Percentiles rank a stretch among this genome's conserved stretches.
phyloP scores from a whole-genome alignment of 1,140 invertebrate genomes.

The Eueides isabella region DNA sequence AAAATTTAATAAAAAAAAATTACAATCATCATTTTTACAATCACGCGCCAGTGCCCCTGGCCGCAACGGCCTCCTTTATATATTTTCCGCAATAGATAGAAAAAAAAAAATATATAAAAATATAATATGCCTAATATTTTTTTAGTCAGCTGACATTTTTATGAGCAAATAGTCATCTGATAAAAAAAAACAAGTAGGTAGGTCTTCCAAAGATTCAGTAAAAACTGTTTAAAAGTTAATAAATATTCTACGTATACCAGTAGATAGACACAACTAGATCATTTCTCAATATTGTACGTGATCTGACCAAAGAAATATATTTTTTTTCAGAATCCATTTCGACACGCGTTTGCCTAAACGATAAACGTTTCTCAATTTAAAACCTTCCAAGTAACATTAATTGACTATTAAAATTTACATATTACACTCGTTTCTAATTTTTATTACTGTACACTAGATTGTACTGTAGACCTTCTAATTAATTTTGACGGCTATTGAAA shows the following conservation, averaged over 20 bases:
- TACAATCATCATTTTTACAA: too few relatives aligned
- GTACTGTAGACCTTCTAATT: background rate
- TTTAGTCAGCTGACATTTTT: too few relatives aligned
- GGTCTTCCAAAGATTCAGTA: too few relatives aligned
- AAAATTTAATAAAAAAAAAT: too few relatives aligned
- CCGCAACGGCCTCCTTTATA: too few relatives aligned
- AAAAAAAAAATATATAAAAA: too few relatives aligned
- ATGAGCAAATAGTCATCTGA: too few relatives aligned
- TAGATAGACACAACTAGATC: background rate
- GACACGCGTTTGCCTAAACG: slow-evolving; percentile 13
- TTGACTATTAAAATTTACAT: slow-evolving; percentile 19
- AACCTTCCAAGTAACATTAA: slow-evolving; percentile 18
- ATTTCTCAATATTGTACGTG: background rate
- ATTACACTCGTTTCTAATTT: slow-evolving; percentile 14
- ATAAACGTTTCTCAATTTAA: slow-evolving; percentile 17
- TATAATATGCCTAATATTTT: too few relatives aligned
- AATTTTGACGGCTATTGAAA: background rate
- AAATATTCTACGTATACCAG: background rate
- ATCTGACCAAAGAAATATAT: background rate
- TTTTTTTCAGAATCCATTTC: background rate
- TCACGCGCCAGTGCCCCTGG: too few relatives aligned
- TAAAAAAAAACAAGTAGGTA: too few relatives aligned
- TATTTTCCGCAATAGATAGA: too few relatives aligned
- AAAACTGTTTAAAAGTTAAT: background rate
- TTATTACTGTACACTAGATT: slow-evolving; percentile 15